Evolutionary conservation across 1,140 invertebrate genomes (phyloP).

Genomic region (Drosophila nasuta): DNA sequence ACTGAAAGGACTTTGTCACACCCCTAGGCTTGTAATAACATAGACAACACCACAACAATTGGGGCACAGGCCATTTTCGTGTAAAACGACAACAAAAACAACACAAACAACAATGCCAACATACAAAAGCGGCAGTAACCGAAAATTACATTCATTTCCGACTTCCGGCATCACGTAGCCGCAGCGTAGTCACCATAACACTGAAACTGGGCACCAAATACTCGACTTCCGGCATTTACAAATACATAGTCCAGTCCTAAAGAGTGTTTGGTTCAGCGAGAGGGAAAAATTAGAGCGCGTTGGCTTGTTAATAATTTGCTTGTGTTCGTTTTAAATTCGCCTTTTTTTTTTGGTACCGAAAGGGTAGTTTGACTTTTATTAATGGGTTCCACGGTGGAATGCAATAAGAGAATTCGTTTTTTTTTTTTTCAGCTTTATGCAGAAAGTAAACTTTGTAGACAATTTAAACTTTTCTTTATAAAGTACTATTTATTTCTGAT

Average conservation of each 20-base stretch:
- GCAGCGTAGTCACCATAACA: slow-evolving; percentile 40
- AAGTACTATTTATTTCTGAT: no score
- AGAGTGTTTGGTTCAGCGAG: neutral
- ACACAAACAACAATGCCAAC: slow-evolving; percentile 13
- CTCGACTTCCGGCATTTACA: slow-evolving; percentile 54
- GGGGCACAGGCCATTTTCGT: slow-evolving; percentile 38
- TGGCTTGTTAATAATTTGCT: slow-evolving; percentile 46
- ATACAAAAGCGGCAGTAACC: slow-evolving; percentile 21
- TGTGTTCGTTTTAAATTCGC: slow-evolving; percentile 28
- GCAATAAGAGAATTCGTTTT: slow-evolving; percentile 16
- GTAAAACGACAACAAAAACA: slow-evolving; percentile 31
- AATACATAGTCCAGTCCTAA: slow-evolving; percentile 18
- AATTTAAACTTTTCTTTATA: neutral
- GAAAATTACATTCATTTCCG: slow-evolving; percentile 74
- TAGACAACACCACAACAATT: slow-evolving; percentile 67
- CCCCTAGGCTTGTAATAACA: slow-evolving; percentile 45
- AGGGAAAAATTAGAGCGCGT: slow-evolving; percentile 27
- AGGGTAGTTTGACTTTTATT: slow-evolving; percentile 33
- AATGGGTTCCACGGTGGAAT: slow-evolving; percentile 15
- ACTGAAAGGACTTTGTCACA: slow-evolving; percentile 25
- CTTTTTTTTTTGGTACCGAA: slow-evolving; percentile 1
- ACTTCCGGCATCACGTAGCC: slow-evolving; percentile 77
- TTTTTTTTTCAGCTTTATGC: neutral
- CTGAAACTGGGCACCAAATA: slow-evolving; percentile 50
- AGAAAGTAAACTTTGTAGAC: neutral